Evolutionary conservation across 2,113 vertebrate species (phyloP).

Genomic region (Caretta caretta): DNA sequence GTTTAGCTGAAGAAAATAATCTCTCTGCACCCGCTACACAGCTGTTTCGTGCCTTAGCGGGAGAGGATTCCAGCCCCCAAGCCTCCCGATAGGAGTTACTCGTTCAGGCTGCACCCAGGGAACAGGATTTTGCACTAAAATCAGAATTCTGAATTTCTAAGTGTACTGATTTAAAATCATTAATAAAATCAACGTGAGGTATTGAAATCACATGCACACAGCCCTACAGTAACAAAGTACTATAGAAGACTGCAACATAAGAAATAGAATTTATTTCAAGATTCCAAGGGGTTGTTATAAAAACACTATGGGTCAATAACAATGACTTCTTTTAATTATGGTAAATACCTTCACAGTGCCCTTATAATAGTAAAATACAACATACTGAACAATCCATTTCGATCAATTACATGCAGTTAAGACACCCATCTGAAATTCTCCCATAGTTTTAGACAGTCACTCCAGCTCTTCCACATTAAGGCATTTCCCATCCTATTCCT

Average conservation of each 20-base stretch:
- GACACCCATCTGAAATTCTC: not conserved
- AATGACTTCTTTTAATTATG: not conserved
- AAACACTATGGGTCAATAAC: not conserved
- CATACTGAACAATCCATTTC: not conserved
- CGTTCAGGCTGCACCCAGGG: not conserved
- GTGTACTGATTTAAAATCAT: not conserved
- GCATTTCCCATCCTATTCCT: conserved; percentile 17
- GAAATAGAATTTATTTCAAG: not conserved
- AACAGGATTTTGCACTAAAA: not conserved
- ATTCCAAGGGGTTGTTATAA: not conserved
- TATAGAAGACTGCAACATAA: not conserved
- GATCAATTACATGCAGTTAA: not conserved
- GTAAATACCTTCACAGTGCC: not conserved
- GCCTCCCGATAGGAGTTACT: not conserved
- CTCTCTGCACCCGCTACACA: not conserved
- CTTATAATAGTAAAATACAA: conserved; percentile 1
- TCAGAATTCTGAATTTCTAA: not conserved
- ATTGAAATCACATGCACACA: not conserved
- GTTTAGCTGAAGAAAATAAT: not conserved
- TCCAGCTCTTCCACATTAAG: not conserved
- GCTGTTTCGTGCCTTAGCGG: not conserved
- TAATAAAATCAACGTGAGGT: not conserved
- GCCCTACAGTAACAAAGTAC: not conserved
- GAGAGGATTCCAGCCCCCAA: not conserved
- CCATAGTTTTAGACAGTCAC: not conserved